Evolutionary conservation across 2,888 invertebrate species (phyloP).

Genomic region (Melitaea athalia): DNA sequence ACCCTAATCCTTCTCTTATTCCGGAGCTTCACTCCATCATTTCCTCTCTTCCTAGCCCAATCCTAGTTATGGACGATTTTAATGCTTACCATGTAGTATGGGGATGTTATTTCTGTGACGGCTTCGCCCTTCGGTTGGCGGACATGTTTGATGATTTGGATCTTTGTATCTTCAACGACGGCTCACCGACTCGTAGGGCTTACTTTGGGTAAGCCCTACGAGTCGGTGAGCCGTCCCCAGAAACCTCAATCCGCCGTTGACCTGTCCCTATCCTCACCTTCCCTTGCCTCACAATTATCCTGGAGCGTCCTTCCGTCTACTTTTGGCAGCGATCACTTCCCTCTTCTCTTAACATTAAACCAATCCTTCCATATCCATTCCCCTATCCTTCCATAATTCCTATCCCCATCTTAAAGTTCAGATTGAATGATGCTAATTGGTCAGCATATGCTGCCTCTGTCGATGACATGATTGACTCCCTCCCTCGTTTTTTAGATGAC

Average conservation of each 20-base stretch:
- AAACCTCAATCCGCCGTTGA: constrained; percentile 23
- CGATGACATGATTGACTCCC: background rate
- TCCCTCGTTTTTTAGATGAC: background rate
- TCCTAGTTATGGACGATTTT: constrained; percentile 29
- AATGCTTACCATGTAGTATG: constrained; percentile 24
- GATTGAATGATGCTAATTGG: background rate
- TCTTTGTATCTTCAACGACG: constrained; percentile 33
- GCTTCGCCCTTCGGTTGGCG: constrained; percentile 7
- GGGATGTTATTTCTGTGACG: constrained; percentile 23
- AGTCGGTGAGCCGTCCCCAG: no score
- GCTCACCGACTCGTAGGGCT: constrained; percentile 22
- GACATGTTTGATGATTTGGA: constrained; percentile 26
- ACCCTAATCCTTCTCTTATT: constrained; percentile 16
- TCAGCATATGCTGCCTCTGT: background rate
- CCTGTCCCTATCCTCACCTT: constrained; percentile 15
- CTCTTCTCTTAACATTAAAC: background rate
- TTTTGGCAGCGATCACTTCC: constrained; percentile 18
- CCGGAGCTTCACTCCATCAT: constrained; percentile 19
- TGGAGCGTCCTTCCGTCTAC: constrained; percentile 7
- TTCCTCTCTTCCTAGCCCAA: constrained; percentile 16
- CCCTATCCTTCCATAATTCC: background rate
- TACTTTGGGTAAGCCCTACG: no score
- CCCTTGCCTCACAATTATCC: background rate
- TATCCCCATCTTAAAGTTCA: background rate
- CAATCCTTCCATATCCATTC: no score